Evolutionary conservation across 1,140 invertebrate species (phyloP).

Genomic region (Achatina immaculata): DNA sequence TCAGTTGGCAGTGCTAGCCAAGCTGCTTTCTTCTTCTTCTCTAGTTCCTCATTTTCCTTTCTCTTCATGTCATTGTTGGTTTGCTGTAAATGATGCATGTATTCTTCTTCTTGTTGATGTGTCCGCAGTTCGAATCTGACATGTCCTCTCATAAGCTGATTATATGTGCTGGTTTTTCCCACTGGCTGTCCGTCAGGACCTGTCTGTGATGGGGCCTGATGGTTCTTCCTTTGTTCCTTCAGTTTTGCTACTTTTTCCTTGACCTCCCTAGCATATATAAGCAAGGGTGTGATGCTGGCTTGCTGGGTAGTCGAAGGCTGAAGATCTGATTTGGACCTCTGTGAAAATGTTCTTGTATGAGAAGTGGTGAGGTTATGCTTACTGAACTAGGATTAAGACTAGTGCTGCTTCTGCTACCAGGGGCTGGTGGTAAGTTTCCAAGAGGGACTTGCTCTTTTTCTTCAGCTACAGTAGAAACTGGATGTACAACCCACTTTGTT

Average conservation of each 20-base stretch:
- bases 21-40: constrained; percentile 57
- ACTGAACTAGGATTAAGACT: constrained; percentile 47
- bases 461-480: constrained; percentile 57
- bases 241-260: constrained; percentile 57
- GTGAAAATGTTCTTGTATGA: constrained; percentile 39
- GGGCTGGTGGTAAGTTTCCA: constrained; percentile 37
- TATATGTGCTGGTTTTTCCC: constrained; percentile 62
- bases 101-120: constrained; percentile 62
- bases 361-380: constrained; percentile 50
- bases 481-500: constrained; percentile 58
- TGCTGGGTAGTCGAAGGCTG: constrained; percentile 45
- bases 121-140: constrained; percentile 65
- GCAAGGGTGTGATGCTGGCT: constrained; percentile 61
- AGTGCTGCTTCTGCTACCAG: no score
- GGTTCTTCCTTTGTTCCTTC: constrained; percentile 50
- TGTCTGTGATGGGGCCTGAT: constrained; percentile 42
- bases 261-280: constrained; percentile 66
- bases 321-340: constrained; percentile 42
- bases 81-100: constrained; percentile 55
- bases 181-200: constrained; percentile 52
- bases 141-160: constrained; percentile 64
- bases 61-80: constrained; percentile 45
- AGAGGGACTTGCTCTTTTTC: background rate
- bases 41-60: constrained; percentile 49
- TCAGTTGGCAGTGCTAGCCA: constrained; percentile 63